Evolutionary conservation across 2,888 invertebrate genomes (phyloP), one percentile per base, ranked within the genome.

Genomic region (Clepsis dumicolana): DNA sequence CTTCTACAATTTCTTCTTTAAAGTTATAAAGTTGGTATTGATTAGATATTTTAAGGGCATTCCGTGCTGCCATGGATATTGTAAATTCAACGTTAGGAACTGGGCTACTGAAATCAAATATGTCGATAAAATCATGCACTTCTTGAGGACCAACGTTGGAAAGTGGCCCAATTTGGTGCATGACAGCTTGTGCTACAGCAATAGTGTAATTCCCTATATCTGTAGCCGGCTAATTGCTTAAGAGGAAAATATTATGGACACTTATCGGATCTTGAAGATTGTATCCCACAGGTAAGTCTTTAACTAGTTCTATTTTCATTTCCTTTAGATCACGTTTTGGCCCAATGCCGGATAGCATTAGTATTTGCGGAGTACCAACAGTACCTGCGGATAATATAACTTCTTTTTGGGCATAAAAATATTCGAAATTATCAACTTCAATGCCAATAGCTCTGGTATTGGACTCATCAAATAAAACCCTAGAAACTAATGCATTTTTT

Each of bases 241-340:
- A 8, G 7, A 44, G 18, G 18, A 44, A 44, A 18, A 44, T 44
- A 44, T 44, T 44, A 44, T 24, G 54, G 25, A 44, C 44, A 8
- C n/a, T 44, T 44, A 44, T 18, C 18, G 44, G 44, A 44, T 44
- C 44, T 44, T 44, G 44, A 44, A 44, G 44, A 16, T 44, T 44
- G 8, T 44, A 44, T 44, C 44, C 44, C 4, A 44, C 44, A 44
- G 44, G 44, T 44, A 44, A 18, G 8, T 44, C 18, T 44, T 44
- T 44, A 18, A 44, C 44, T 16, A 44, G 7, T 18, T 16, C 3
- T 18, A 44, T 18, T 7, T 18, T 8, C 7, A 18, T 5, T 16
- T 44, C 44, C 18, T 44, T 7, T 44, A 44, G 44, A 44, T 44
- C 16, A 7, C 8, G 18, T 44, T 44, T 44, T 18, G 44, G 44